Base-by-base conservation (phyloP, 2,113 vertebrate species). In the Deroptyus accipitrinus region DNA sequence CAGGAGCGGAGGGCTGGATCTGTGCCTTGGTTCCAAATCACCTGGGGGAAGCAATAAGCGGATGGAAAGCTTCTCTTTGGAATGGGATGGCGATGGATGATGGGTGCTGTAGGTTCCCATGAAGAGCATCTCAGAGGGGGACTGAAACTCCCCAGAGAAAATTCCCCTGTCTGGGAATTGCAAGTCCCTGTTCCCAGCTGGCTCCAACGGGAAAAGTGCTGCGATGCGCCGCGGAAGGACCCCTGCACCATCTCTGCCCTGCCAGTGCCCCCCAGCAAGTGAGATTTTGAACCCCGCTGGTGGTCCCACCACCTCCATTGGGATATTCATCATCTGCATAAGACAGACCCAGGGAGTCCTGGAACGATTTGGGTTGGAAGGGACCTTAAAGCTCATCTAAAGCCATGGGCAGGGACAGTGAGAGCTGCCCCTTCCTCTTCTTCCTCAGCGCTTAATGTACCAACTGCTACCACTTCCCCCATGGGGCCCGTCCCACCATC, bases 111-210 rank as follows among this genome's bases (percentile, higher is more conserved):
- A 14, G 20, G 17, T 27, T 61, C 30, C 19, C 30, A 25, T 30
- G 17, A 1, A 23, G 23, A 55, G 41, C 35, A 7, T 11, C 44
- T 11, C 1, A 1, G 0, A 1, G 16, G 2, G 37, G 1, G 3
- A 6, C 74, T 7, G 42, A 57, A 37, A 35, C 31, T 41, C 14
- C 39, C 67, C 81, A 6, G 33, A 12, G 28, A 6, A 33, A 64
- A 57, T 5, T 24, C 24, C 6, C 30, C 16, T 5, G 9, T 15
- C 33, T 5, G 42, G n/a, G 66, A 37, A 14, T 30, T 35, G 33
- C 2, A 0, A 1, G 7, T 14, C 33, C n/a, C 44, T 6, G 1
- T 24, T 67, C 61, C 68, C 51, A 35, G 18, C 14, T 24, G 73
- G 42, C 2, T 72, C 16, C 5, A 2, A 5, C 3, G 61, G 68